phyloP scores from a whole-genome alignment of 1,140 invertebrate genomes.

The Venustaconcha ellipsiformis region DNA sequence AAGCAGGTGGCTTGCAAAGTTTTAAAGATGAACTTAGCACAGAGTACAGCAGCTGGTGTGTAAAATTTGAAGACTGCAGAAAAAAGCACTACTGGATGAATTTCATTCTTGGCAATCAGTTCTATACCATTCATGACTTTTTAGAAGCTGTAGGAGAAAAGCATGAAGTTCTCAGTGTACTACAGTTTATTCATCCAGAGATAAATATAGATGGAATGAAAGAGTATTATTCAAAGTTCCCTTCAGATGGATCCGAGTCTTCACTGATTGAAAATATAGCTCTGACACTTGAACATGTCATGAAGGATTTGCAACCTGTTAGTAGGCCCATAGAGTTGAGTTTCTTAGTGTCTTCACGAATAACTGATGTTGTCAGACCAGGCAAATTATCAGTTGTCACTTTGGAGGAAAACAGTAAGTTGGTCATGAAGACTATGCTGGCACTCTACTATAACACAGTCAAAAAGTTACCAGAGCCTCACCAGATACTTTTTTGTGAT shows the following conservation, averaged over 20 bases:
- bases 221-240: background rate
- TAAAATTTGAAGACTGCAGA: background rate
- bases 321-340: no score
- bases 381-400: slow-evolving; percentile 9
- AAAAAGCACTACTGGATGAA: slow-evolving; percentile 24
- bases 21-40: background rate
- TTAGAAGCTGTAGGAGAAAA: background rate
- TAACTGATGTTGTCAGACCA: slow-evolving; percentile 7
- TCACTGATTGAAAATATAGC: background rate
- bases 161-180: background rate
- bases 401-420: slow-evolving; percentile 20
- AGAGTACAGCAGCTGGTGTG: background rate
- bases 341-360: background rate
- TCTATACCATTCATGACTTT: slow-evolving; percentile 10
- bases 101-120: slow-evolving; percentile 9
- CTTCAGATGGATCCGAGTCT: background rate
- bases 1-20: background rate
- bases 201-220: background rate
- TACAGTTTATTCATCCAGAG: slow-evolving; percentile 20
- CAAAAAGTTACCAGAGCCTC: slow-evolving; percentile 28
- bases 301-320: no score
- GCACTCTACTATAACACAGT: slow-evolving; percentile 40
- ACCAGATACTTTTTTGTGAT: slow-evolving; percentile 39
- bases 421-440: slow-evolving; percentile 33
- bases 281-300: background rate